Evolutionary conservation across 2,888 invertebrate species (phyloP).

Genomic region (Ganaspis brasiliensis): DNA sequence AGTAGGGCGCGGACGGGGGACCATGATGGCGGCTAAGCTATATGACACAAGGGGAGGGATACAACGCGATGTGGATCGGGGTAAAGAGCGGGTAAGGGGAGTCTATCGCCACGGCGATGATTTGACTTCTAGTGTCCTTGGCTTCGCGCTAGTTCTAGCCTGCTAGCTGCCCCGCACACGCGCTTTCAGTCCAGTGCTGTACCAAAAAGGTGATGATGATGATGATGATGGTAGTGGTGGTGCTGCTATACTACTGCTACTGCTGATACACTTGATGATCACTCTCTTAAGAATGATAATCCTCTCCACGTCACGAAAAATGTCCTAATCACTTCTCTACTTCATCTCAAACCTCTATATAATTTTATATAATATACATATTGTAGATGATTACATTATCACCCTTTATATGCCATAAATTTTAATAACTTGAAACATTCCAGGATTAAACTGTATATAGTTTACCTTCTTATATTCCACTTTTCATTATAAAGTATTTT

Average conservation of each 20-base stretch:
- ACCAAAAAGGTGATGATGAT: background rate
- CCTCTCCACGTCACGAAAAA: background rate
- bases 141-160: conserved; percentile 65
- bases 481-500: too few species aligned
- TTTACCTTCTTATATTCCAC: too few species aligned
- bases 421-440: too few species aligned
- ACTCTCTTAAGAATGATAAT: background rate
- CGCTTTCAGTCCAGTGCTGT: conserved; percentile 18
- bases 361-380: too few species aligned
- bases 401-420: too few species aligned
- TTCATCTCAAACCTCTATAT: too few species aligned
- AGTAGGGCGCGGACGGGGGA: conserved; percentile 57
- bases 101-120: conserved; percentile 58
- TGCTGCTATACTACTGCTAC: too few species aligned
- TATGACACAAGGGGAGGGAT: conserved; percentile 45
- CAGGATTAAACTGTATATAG: too few species aligned
- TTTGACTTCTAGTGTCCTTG: conserved; percentile 68
- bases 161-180: conserved; percentile 30
- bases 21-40: conserved; percentile 44
- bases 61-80: conserved; percentile 67
- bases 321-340: too few species aligned
- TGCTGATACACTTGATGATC: too few species aligned
- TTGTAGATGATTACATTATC: too few species aligned
- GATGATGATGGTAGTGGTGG: too few species aligned
- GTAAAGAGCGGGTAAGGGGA: conserved; percentile 71